phyloP scores from a whole-genome alignment of 2,113 vertebrate species.

The Puntigrus tetrazona region DNA sequence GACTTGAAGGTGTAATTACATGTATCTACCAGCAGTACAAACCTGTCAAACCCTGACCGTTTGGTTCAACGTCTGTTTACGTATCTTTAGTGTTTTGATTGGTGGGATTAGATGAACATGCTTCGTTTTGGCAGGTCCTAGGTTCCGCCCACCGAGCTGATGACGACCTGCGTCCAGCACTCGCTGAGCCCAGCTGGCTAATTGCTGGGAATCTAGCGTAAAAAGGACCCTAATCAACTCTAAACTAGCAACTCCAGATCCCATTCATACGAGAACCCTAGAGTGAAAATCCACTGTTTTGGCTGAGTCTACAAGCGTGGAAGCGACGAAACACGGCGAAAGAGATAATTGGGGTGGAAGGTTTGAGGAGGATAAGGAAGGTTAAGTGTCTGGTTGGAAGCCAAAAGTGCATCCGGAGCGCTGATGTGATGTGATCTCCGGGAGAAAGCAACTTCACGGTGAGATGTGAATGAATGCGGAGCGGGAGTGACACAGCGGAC shows the following conservation, averaged over 20 bases:
- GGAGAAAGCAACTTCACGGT: background rate
- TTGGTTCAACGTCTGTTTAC: background rate
- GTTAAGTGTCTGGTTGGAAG: constrained; percentile 12
- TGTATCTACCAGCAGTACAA: background rate
- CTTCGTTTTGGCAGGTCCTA: constrained; percentile 10
- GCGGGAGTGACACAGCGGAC: constrained; percentile 9
- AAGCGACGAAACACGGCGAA: background rate
- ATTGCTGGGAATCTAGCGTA: background rate
- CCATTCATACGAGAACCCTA: background rate
- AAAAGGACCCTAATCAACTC: constrained; percentile 27
- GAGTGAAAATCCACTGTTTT: background rate
- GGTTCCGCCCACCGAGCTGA: background rate
- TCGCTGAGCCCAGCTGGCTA: constrained; percentile 9
- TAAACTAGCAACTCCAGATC: background rate
- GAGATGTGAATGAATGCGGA: background rate
- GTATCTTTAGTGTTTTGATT: constrained; percentile 31
- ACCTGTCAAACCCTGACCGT: background rate
- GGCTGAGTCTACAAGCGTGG: background rate
- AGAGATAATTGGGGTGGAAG: constrained; percentile 15
- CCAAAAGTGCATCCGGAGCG: constrained; percentile 4
- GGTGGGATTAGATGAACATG: constrained; percentile 8
- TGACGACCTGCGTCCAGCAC: background rate
- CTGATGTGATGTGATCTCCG: constrained; percentile 21
- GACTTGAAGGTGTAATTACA: background rate
- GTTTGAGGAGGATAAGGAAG: constrained; percentile 21